Conservation (phyloP, 2,797 vertebrate species). For the Aphelocoma californica region DNA sequence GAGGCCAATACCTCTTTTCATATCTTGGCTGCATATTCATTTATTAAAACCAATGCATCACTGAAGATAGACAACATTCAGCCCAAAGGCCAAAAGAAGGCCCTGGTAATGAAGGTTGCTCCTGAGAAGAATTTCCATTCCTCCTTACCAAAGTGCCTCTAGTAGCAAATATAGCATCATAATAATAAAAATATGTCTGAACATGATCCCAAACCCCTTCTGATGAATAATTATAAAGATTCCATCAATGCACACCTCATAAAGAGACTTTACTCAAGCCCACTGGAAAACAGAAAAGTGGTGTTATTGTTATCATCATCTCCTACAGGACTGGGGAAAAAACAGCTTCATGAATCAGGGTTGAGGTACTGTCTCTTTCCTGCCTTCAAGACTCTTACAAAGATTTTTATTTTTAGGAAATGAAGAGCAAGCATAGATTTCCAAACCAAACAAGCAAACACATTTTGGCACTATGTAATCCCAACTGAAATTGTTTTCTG, state of each 20-base stretch:
- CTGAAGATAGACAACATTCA: neutral
- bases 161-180: neutral
- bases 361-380: neutral
- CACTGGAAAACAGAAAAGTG: neutral
- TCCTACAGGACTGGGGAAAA: neutral
- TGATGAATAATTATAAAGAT: neutral
- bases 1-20: neutral
- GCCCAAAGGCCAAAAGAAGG: neutral
- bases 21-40: neutral
- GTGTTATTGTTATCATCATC: neutral
- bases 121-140: neutral
- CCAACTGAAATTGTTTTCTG: neutral
- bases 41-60: neutral
- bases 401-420: neutral
- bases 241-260: neutral
- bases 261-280: neutral
- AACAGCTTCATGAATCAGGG: neutral
- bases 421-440: neutral
- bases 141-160: neutral
- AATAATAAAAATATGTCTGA: neutral
- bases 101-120: neutral
- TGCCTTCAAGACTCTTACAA: neutral
- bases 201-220: neutral
- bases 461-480: neutral
- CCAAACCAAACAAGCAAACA: neutral